Evolutionary conservation across 2,797 vertebrate species (phyloP), one percentile per base, ranked within the genome.

Genomic region (Lepus oiostolus): DNA sequence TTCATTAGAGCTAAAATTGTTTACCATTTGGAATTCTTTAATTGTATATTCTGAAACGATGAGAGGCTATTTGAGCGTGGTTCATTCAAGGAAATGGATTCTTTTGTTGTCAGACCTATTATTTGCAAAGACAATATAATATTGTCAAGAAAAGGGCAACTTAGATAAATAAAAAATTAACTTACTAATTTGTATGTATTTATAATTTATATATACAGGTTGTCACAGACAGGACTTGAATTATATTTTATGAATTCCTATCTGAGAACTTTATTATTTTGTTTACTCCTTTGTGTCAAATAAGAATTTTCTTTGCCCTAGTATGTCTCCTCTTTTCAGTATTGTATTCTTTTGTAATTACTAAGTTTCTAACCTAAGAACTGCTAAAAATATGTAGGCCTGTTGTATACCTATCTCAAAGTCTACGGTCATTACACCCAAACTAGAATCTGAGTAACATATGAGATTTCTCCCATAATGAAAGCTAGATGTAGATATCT

Each of bases 1-100:
- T 98, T 96, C 98, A 93, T 5, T 93, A 89, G 75, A 50, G 13
- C 52, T 97, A 80, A 97, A 71, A 96, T 16, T 80, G 74, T 93
- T 96, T 63, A 90, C 79, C 52, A 81, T 80, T 2, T 24, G 30
- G 81, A 54, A 74, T 58, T 50, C 52, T 95, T 32, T 88, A 85
- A 96, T 86, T 88, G 38, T 38, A 7, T 4, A 85, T 92, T 92
- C 72, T 71, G 54, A 89, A 22, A 87, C 26, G 5, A 63, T 93
- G 95, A 91, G 86, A 88, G 58, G 79, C 60, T 32, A 24, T 5
- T 93, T 3, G 63, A 91, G 38, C 65, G 60, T 76, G 93, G 24
- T 93, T 90, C 16, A 16, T 30, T 95, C 60, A 93, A 90, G 79
- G 83, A 95, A 76, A 94, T 21, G 28, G 14, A 50, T 82, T 79